Percentiles rank a stretch among this genome's conserved stretches.
Evolutionary conservation across 2,797 vertebrate species (phyloP).

Genomic region (Phalloptychus januarius): DNA sequence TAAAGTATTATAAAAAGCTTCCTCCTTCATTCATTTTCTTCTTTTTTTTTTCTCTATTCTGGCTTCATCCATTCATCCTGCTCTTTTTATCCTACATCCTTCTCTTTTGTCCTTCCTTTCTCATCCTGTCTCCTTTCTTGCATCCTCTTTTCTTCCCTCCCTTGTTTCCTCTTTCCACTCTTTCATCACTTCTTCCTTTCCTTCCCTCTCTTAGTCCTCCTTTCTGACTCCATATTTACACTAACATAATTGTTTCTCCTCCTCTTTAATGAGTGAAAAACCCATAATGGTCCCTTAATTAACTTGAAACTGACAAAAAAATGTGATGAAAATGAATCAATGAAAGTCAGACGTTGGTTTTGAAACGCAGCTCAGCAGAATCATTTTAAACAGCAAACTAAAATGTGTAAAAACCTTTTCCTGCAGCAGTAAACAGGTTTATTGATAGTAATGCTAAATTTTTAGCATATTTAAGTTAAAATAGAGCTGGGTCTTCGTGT

Average conservation of each 20-base stretch:
- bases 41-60: neutral
- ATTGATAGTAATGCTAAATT: too few relatives aligned
- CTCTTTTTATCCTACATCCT: neutral
- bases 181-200: neutral
- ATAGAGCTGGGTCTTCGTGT: conserved; percentile 14
- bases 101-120: neutral
- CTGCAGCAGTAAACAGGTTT: neutral
- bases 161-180: neutral
- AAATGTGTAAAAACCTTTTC: neutral
- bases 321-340: neutral
- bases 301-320: neutral
- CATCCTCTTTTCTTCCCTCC: too few relatives aligned
- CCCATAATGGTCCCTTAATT: too few relatives aligned
- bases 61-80: neutral
- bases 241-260: too few relatives aligned
- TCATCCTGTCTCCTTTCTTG: too few relatives aligned
- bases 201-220: neutral
- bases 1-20: neutral
- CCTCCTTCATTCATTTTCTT: neutral
- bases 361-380: neutral
- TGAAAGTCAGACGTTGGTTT: neutral
- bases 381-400: neutral
- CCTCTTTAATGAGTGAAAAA: too few relatives aligned
- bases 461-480: neutral
- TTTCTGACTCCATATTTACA: neutral